Evolutionary conservation across 2,113 vertebrate genomes (phyloP).

Genomic region (Tautogolabrus adspersus): DNA sequence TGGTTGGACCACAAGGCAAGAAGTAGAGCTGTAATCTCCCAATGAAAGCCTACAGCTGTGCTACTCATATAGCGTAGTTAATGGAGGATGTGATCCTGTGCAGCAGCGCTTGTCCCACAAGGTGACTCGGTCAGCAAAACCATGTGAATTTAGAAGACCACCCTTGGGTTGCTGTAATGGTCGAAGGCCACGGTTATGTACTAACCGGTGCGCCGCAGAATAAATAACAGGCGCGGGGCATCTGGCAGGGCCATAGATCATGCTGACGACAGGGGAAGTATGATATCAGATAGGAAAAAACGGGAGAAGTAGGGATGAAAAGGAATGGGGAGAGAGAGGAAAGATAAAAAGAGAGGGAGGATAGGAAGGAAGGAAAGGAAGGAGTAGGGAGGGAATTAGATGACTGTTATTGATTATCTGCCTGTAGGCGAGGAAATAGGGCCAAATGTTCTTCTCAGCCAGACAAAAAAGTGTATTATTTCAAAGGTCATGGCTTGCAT

Average conservation of each 20-base stretch:
- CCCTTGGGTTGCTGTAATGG: conserved; percentile 63
- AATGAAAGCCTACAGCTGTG: conserved; percentile 70
- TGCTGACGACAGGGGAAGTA: conserved; percentile 69
- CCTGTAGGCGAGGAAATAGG: conserved; percentile 70
- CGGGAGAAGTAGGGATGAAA: conserved; percentile 64
- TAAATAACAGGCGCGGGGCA: conserved; percentile 73
- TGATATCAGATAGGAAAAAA: conserved; percentile 74
- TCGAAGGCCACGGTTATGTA: conserved; percentile 74
- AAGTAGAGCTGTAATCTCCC: conserved; percentile 62
- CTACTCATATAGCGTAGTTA: conserved; percentile 52
- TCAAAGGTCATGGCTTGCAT: conserved; percentile 83
- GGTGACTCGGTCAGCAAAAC: conserved; percentile 79
- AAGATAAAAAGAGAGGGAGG: conserved; percentile 50
- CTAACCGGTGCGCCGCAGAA: conserved; percentile 65
- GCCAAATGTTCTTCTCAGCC: conserved; percentile 80
- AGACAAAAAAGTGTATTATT: conserved; percentile 84
- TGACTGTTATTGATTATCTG: conserved; percentile 83
- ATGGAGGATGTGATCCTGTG: conserved; percentile 75
- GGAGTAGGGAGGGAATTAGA: conserved; percentile 60
- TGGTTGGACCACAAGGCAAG: conserved; percentile 61
- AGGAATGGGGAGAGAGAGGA: conserved; percentile 50
- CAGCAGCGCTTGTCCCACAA: conserved; percentile 72
- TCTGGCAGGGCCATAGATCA: conserved; percentile 80
- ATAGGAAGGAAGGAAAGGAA: conserved; percentile 28
- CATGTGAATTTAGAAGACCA: conserved; percentile 70